These are phyloP conservation scores for Platorchestia sp. DNA, from an alignment of 1,140 invertebrate genomes.

Conservation along the genomic window DNA sequence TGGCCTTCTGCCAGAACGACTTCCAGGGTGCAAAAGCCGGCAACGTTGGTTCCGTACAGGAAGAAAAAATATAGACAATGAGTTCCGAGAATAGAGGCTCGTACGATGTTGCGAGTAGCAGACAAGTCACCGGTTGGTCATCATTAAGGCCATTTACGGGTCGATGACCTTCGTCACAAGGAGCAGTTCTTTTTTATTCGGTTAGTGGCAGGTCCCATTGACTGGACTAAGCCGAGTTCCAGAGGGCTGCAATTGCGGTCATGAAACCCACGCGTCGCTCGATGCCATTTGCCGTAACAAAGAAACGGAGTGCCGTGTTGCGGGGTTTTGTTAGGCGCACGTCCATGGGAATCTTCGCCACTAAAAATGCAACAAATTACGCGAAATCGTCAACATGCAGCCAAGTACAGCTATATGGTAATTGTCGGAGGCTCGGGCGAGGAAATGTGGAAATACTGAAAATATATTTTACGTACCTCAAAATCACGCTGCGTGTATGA, in stretches of 20 bases:
- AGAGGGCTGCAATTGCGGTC: slow-evolving; percentile 43
- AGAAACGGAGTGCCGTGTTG: slow-evolving; percentile 17
- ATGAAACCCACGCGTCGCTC: slow-evolving; percentile 48
- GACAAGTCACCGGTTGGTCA: slow-evolving; percentile 30
- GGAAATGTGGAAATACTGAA: not conserved
- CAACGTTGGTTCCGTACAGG: not conserved
- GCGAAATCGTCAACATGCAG: not conserved
- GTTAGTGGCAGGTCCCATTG: slow-evolving; percentile 6
- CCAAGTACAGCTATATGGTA: not conserved
- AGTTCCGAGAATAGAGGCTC: not conserved
- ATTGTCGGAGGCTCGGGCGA: not conserved
- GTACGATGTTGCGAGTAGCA: slow-evolving; percentile 10
- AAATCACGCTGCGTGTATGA: not conserved
- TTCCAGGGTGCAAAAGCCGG: not conserved
- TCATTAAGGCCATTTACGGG: slow-evolving; percentile 31
- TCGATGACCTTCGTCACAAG: slow-evolving; percentile 32
- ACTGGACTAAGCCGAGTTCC: slow-evolving; percentile 41
- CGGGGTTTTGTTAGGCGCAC: not conserved
- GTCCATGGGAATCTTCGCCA: not conserved
- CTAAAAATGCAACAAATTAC: not conserved
- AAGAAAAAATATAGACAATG: not conserved
- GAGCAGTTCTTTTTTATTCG: slow-evolving; percentile 30
- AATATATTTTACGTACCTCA: not conserved
- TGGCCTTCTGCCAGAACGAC: no score
- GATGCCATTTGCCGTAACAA: slow-evolving; percentile 44